Conservation (phyloP, 2,888 invertebrate species). For the Andrena hattorfiana region DNA sequence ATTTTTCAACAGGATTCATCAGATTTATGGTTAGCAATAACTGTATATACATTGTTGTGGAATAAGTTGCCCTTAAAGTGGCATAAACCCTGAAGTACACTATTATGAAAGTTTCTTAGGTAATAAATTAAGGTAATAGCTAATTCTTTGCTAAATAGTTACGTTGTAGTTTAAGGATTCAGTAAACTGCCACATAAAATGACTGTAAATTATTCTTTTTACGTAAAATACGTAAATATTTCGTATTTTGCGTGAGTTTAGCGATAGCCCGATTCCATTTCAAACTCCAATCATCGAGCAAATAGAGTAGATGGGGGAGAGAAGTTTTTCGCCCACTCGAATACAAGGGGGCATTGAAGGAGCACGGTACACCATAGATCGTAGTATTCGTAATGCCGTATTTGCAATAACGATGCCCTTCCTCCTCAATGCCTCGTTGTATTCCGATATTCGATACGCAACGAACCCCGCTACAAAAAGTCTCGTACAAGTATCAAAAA, state of each 20-base stretch:
- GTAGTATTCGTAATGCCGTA: not conserved
- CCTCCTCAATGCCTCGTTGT: conserved; percentile 28
- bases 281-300: not conserved
- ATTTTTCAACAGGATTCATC: too few species aligned
- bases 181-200: too few species aligned
- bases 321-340: not conserved
- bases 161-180: not conserved
- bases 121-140: too few species aligned
- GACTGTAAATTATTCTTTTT: too few species aligned
- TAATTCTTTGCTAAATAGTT: not conserved
- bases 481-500: not conserved
- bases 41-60: conserved; percentile 30
- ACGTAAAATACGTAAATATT: not conserved
- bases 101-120: not conserved
- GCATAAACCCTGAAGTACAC: conserved; percentile 19
- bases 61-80: conserved; percentile 26
- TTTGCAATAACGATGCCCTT: conserved; percentile 10
- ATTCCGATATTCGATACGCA: not conserved
- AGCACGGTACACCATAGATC: not conserved
- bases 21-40: too few species aligned
- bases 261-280: not conserved
- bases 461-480: not conserved
- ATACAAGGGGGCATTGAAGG: conserved; percentile 29
- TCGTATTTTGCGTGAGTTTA: not conserved
- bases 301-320: not conserved